Evolutionary conservation across 2,888 invertebrate species (phyloP).

Genomic region (Heliothis peltigera): DNA sequence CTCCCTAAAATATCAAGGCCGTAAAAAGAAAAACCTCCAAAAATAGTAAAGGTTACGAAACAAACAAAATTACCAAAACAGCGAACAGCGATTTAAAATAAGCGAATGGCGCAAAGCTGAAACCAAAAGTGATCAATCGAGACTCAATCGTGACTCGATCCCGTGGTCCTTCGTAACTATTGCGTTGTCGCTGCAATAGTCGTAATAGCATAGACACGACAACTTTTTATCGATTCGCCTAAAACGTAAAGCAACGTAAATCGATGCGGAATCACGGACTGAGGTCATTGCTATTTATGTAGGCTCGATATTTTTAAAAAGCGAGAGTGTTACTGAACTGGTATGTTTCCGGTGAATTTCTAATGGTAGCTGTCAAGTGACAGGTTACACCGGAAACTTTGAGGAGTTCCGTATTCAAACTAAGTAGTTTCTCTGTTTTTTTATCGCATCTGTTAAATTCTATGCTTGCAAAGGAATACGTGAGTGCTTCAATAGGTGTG

Average conservation of each 20-base stretch:
- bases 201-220: slow-evolving; percentile 66
- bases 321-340: slow-evolving; percentile 51
- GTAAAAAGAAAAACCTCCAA: slow-evolving; percentile 32
- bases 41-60: slow-evolving; percentile 36
- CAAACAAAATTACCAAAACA: slow-evolving; percentile 33
- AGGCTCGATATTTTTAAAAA: slow-evolving; percentile 48
- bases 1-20: not conserved
- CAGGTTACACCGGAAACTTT: slow-evolving; percentile 41
- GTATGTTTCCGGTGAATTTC: slow-evolving; percentile 49
- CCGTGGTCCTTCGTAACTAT: slow-evolving; percentile 63
- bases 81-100: slow-evolving; percentile 45
- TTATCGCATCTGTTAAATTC: slow-evolving; percentile 1
- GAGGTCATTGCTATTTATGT: slow-evolving; percentile 54
- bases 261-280: slow-evolving; percentile 59
- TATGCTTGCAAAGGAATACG: not conserved
- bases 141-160: slow-evolving; percentile 59
- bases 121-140: slow-evolving; percentile 65
- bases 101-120: slow-evolving; percentile 63
- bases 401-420: slow-evolving; percentile 40
- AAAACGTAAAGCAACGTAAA: slow-evolving; percentile 32
- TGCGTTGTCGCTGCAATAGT: slow-evolving; percentile 46
- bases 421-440: slow-evolving; percentile 49
- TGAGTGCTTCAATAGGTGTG: not conserved
- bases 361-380: slow-evolving; percentile 34
- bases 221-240: slow-evolving; percentile 56